Base-by-base conservation (phyloP, 2,113 vertebrate species). In the Atlantisia rogersi region DNA sequence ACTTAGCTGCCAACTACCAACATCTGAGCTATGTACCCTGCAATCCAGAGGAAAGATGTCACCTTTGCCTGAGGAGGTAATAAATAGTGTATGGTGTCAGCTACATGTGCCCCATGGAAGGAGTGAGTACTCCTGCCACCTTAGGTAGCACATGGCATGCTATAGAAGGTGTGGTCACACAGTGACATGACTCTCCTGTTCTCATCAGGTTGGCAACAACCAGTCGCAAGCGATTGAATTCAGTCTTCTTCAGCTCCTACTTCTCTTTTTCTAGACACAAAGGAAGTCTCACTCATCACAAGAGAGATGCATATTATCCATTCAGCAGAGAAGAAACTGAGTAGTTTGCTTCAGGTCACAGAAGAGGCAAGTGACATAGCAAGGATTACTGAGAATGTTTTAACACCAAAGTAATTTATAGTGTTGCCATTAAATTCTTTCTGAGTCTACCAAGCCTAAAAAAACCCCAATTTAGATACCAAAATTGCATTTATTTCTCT, bases 401-500 rank as follows among this genome's bases (percentile, higher is more conserved):
- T 69, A 80, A 78, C 15, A 76, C 44, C 58, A 65, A 76, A 83
- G 77, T 39, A 87, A 88, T 79, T 71, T 67, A 86, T 7, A 48
- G 60, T 7, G 12, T 44, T 91, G 44, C 15, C n/a, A 48, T 75
- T 60, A 64, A 87, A 76, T 79, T 74, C 9, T 71, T 84, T 78
- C 42, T 79, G 56, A 91, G 22, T 8, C 42, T 52, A 70, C 4
- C 20, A 82, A 88, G 53, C 13, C 71, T 63, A 11, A 77, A 86
- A 60, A 79, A 37, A 55, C 5, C 11, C 11, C 44, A 46, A 56
- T 76, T 65, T 56, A 77, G 28, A 81, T 17, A 62, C 19, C 53
- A 82, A 78, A 88, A 89, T 4, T 65, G 24, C 86, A 92, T 79
- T 75, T 92, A 73, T 76, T 82, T 84, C 64, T 94, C 50, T 52